Evolutionary conservation across 2,113 vertebrate genomes (phyloP).

Genomic region (Etheostoma spectabile): DNA sequence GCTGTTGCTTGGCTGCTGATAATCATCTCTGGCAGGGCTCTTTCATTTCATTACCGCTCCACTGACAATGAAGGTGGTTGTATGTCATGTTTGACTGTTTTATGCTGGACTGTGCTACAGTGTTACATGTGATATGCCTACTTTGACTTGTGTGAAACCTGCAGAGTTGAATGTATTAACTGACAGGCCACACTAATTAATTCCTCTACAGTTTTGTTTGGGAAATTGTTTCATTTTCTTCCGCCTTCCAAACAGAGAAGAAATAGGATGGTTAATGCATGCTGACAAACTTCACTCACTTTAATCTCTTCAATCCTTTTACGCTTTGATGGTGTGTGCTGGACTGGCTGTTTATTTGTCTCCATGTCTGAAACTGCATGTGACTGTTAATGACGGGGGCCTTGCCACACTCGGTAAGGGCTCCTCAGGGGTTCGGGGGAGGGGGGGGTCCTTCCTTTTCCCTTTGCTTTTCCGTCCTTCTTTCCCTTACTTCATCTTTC

Average conservation of each 20-base stretch:
- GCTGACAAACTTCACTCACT: conserved; percentile 44
- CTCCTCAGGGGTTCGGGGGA: conserved; percentile 27
- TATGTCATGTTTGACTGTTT: conserved; percentile 31
- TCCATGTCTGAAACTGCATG: conserved; percentile 66
- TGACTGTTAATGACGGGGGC: conserved; percentile 30
- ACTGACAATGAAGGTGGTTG: conserved; percentile 36
- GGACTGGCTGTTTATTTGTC: conserved; percentile 34
- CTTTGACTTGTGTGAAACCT: conserved; percentile 20
- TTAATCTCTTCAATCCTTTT: conserved; percentile 22
- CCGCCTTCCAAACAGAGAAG: conserved; percentile 22
- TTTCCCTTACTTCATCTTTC: conserved; percentile 83
- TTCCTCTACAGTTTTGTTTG: conserved; percentile 28
- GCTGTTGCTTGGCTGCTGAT: conserved; percentile 68
- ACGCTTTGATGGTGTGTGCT: conserved; percentile 34
- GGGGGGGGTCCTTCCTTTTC: conserved; percentile 66
- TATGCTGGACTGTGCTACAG: conserved; percentile 12
- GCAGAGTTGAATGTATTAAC: conserved; percentile 12
- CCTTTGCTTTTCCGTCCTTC: conserved; percentile 84
- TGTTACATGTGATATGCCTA: conserved; percentile 14
- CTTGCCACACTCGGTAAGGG: conserved; percentile 13
- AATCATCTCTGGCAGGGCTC: conserved; percentile 58
- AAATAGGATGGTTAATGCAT: conserved; percentile 49
- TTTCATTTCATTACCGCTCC: conserved; percentile 58
- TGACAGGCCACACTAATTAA: conserved; percentile 8
- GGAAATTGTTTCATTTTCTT: conserved; percentile 14